Base-by-base conservation (phyloP, 2,113 vertebrate species). In the Odontesthes bonariensis region DNA sequence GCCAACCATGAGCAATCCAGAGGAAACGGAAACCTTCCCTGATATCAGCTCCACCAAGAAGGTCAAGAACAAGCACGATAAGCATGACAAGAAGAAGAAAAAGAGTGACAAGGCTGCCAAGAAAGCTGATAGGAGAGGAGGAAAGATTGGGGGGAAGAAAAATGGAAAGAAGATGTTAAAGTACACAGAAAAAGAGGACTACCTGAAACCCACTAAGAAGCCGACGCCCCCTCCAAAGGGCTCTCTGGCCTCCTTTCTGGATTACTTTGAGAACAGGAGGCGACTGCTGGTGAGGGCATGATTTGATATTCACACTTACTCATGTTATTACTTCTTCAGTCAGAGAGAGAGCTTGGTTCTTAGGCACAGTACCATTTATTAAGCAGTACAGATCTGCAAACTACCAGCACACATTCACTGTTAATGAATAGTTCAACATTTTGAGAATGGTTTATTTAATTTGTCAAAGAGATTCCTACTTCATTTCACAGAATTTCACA, bases 181-280 rank as follows among this genome's bases (percentile, higher is more conserved):
- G 77, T 89, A 91, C 7, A 82, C 75, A 0, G 96, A 96, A 23
- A 95, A 94, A 75, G 95, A 95, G 2, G 94, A 94, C 27, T 94
- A 91, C 78, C 87, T 93, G 2, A 97, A 97, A 58, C 89, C 94
- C 33, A 92, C 94, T 1, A 91, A 95, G 56, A 96, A 92, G 75
- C 92, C 92, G 11, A 76, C 85, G 1, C 87, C 92, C 32, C 32
- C 93, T 1, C 90, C 94, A 1, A 95, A 90, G 70, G 94, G 94
- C 86, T 88, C 94, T 0, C 92, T 95, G 84, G 75, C 88, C 0
- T 92, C 94, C 54, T 95, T 99, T 75, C 89, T 99, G 91, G 95
- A 95, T 31, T 96, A 97, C 89, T 99, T 99, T 90, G 97, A 98
- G 91, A 96, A 95, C 92, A 96, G 95, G 87, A 94, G 98, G 66